Evolutionary conservation across 2,797 vertebrate genomes (phyloP).

Genomic region (Corythornis leucogaster): DNA sequence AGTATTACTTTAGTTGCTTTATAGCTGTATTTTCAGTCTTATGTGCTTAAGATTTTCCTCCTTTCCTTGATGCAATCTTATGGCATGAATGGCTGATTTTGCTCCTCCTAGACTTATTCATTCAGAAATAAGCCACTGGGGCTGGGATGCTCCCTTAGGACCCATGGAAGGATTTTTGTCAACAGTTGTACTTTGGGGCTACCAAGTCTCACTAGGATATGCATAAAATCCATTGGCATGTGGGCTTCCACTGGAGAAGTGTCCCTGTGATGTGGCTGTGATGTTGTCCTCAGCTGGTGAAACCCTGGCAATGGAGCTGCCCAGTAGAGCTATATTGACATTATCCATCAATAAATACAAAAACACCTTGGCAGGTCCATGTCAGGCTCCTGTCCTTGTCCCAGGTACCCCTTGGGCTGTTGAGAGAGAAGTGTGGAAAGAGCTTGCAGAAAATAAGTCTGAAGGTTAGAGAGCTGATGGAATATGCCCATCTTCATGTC

Average conservation of each 20-base stretch:
- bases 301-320: neutral
- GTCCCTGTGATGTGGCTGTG: neutral
- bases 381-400: neutral
- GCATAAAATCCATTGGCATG: neutral
- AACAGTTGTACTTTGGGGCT: neutral
- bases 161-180: neutral
- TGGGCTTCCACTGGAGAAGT: neutral
- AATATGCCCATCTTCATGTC: neutral
- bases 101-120: rapidly evolving
- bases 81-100: neutral
- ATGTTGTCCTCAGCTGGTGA: neutral
- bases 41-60: neutral
- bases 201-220: neutral
- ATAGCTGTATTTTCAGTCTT: neutral
- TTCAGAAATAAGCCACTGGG: neutral
- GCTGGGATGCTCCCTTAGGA: neutral
- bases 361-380: neutral
- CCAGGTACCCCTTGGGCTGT: neutral
- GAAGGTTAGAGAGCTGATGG: neutral
- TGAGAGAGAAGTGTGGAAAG: neutral
- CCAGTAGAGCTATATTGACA: neutral
- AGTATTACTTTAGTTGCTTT: neutral
- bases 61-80: neutral
- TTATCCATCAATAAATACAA: neutral
- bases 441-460: neutral